Conservation (phyloP, 2,113 vertebrate genomes). For the Bothrops jararaca region DNA sequence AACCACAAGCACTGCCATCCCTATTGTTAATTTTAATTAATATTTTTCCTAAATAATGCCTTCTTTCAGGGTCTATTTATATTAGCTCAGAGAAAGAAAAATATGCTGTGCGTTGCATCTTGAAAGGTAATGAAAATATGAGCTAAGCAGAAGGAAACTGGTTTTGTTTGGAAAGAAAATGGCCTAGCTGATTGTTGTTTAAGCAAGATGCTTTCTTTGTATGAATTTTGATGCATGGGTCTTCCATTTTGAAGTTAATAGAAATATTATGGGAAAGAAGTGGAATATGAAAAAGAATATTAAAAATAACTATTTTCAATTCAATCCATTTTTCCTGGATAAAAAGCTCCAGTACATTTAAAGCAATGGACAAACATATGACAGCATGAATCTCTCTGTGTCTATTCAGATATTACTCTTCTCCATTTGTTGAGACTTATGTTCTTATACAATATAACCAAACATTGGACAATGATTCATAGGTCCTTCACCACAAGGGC, state of each 20-base stretch:
- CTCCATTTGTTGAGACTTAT: background rate
- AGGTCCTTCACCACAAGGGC: background rate
- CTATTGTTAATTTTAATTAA: slow-evolving; percentile 80
- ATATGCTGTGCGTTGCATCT: slow-evolving; percentile 59
- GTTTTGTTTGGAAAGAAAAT: slow-evolving; percentile 52
- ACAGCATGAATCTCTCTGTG: background rate
- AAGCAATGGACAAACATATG: background rate
- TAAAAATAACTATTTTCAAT: slow-evolving; percentile 28
- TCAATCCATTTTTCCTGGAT: slow-evolving; percentile 8
- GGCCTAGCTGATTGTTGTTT: slow-evolving; percentile 39
- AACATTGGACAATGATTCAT: background rate
- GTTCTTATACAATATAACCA: background rate
- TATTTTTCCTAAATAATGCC: slow-evolving; percentile 75
- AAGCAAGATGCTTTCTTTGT: slow-evolving; percentile 20
- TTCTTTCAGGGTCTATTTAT: slow-evolving; percentile 74
- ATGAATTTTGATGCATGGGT: background rate
- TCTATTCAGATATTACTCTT: background rate
- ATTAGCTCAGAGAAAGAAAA: slow-evolving; percentile 57
- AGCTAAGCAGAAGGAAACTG: slow-evolving; percentile 35
- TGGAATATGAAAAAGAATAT: background rate
- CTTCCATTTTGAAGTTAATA: background rate
- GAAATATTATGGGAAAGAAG: background rate
- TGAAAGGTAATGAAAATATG: slow-evolving; percentile 49
- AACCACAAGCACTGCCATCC: slow-evolving; percentile 63
- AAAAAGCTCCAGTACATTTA: background rate